phyloP scores from a whole-genome alignment of 2,888 invertebrate genomes.

The Rhagophthalmus giganteus region DNA sequence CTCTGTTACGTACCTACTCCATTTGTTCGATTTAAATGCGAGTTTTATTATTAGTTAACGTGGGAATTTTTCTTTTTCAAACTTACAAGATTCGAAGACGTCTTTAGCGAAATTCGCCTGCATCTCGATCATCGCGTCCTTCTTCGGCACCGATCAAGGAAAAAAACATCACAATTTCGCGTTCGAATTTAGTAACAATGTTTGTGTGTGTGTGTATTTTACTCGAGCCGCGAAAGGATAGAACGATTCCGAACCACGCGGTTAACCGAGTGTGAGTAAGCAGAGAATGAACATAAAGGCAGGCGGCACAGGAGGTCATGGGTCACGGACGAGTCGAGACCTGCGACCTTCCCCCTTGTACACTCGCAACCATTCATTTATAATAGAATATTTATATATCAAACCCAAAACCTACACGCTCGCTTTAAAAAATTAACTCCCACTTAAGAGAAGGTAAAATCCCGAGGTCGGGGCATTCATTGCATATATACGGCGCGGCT shows the following conservation, averaged over 20 bases:
- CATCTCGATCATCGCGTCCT: constrained; percentile 8
- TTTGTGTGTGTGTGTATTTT: too few species aligned
- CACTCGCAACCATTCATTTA: constrained; percentile 28
- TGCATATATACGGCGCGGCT: constrained; percentile 5
- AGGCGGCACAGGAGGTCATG: constrained; percentile 34
- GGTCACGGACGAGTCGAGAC: constrained; percentile 38
- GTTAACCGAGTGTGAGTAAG: constrained; percentile 25
- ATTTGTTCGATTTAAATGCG: not conserved
- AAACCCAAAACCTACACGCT: constrained; percentile 26
- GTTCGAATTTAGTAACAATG: too few species aligned
- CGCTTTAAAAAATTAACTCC: constrained; percentile 6
- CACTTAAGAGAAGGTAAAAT: constrained; percentile 7
- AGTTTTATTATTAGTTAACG: too few species aligned
- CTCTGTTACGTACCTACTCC: not conserved
- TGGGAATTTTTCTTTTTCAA: constrained; percentile 25
- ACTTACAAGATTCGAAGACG: constrained; percentile 39
- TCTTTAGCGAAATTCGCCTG: not conserved
- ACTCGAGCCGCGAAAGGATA: not conserved
- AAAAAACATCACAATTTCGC: too few species aligned
- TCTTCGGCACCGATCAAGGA: not conserved
- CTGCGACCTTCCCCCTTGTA: constrained; percentile 36
- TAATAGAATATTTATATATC: constrained; percentile 26
- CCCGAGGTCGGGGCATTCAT: constrained; percentile 18
- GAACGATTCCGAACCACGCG: constrained; percentile 8
- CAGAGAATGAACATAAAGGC: constrained; percentile 30